Evolutionary conservation across 2,113 vertebrate genomes (phyloP).

Genomic region (Callipepla californica): DNA sequence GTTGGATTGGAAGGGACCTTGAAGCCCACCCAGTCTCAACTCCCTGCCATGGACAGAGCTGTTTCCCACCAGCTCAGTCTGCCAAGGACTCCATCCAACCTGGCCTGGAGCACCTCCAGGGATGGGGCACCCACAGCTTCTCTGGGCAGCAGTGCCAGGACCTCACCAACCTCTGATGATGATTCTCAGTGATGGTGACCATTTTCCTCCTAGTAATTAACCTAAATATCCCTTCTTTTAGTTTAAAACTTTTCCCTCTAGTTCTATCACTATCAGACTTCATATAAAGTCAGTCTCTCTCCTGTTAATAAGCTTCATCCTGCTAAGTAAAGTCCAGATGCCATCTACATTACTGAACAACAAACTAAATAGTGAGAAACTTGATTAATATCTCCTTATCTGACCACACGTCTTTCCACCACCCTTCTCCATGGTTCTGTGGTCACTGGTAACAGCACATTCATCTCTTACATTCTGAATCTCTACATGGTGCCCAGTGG

Average conservation of each 20-base stretch:
- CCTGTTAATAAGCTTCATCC: not conserved
- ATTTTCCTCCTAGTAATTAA: not conserved
- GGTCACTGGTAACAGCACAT: not conserved
- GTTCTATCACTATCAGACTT: not conserved
- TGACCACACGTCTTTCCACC: not conserved
- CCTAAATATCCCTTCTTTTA: not conserved
- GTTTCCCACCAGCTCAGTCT: not conserved
- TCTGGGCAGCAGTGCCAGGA: not conserved
- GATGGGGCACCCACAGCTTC: not conserved
- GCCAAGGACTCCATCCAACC: not conserved
- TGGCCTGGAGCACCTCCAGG: not conserved
- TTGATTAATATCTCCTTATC: not conserved
- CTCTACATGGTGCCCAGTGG: fast-evolving
- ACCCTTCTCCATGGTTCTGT: not conserved
- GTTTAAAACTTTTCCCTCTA: not conserved
- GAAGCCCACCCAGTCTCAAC: not conserved
- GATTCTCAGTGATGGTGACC: too few relatives aligned
- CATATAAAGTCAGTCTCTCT: not conserved
- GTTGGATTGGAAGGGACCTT: not conserved
- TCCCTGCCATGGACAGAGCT: not conserved
- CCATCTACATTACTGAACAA: not conserved
- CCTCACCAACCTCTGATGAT: not conserved
- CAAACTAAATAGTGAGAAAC: not conserved
- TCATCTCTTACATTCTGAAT: not conserved
- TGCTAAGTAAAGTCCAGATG: not conserved